A percentile compares a stretch with the other conserved stretches of the same genome.
Evolutionary conservation across 2,113 vertebrate species (phyloP).

Genomic region (Petrocephalus zakoni): DNA sequence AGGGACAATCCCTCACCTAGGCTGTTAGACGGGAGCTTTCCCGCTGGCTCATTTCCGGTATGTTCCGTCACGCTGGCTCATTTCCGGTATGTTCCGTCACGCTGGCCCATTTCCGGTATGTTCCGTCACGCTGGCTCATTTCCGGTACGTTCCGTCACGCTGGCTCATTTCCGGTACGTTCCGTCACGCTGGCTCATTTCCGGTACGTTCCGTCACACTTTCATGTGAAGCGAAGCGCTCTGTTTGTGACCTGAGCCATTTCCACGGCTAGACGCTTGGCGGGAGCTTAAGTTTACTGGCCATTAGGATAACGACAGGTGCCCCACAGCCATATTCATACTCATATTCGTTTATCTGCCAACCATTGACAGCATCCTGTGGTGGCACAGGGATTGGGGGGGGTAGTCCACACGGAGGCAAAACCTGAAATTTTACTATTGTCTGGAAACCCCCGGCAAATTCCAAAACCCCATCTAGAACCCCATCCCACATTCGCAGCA

Average conservation of each 20-base stretch:
- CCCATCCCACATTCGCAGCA: neutral
- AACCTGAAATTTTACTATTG: neutral
- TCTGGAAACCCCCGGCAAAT: neutral
- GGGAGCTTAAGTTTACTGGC: neutral
- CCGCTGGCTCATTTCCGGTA: neutral
- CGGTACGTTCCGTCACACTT: neutral
- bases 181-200: neutral
- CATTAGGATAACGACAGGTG: neutral
- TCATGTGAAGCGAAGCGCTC: neutral
- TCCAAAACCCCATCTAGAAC: neutral
- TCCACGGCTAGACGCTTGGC: neutral
- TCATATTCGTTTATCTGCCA: neutral
- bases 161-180: neutral
- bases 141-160: too few species aligned
- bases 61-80: neutral
- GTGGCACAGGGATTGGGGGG: neutral
- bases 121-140: neutral
- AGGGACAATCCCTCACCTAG: neutral
- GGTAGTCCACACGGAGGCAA: neutral
- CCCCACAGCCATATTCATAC: neutral
- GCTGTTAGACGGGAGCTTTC: neutral
- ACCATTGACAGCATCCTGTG: neutral
- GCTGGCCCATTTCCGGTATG: neutral
- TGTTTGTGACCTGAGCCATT: neutral
- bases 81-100: too few species aligned